Evolutionary conservation across 2,797 vertebrate genomes (phyloP).

Genomic region (Limnodromus scolopaceus): DNA sequence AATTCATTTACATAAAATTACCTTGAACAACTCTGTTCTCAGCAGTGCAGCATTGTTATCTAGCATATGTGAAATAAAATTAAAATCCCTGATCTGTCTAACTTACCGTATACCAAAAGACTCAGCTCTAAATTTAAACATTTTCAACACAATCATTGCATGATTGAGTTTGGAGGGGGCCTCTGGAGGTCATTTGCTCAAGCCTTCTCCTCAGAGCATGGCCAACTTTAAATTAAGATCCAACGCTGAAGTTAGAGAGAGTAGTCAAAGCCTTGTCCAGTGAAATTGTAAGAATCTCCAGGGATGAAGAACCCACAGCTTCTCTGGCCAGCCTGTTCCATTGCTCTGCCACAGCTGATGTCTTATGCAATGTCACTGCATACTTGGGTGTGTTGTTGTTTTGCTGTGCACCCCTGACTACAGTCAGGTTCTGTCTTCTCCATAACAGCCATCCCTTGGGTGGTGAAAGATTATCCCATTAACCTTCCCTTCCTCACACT

Average conservation of each 20-base stretch:
- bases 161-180: background rate
- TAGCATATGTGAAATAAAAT: conserved; percentile 25
- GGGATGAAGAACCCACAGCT: background rate
- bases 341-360: background rate
- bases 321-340: background rate
- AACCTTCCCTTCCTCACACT: background rate
- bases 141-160: background rate
- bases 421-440: background rate
- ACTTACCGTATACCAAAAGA: background rate
- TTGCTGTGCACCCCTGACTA: background rate
- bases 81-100: conserved; percentile 23
- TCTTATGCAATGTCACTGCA: fast-evolving
- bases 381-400: background rate
- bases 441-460: background rate
- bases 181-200: background rate
- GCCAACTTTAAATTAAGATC: background rate
- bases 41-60: background rate
- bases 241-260: background rate
- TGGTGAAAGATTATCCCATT: fast-evolving
- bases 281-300: background rate
- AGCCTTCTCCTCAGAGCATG: fast-evolving
- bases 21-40: background rate
- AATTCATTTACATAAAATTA: conserved; percentile 47
- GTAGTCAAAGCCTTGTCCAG: background rate
- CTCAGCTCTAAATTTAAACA: background rate